Percentiles rank a stretch among this genome's conserved stretches.
These are phyloP conservation scores for Asbolus verrucosus DNA, from an alignment of 1,140 invertebrate species.

Conservation along the genomic window DNA sequence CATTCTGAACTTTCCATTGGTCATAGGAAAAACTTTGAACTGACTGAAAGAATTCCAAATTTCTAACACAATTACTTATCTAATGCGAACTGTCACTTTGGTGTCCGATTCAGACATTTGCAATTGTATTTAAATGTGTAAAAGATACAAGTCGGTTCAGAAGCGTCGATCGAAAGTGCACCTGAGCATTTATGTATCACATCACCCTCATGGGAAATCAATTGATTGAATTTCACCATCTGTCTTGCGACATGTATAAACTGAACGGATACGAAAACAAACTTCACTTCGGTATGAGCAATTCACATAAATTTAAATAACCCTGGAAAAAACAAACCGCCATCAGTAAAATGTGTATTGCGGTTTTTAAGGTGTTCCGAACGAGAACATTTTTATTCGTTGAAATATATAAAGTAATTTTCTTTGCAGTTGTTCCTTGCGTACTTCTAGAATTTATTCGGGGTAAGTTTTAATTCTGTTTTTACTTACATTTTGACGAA, in stretches of 20 bases:
- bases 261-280: conserved; percentile 24
- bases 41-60: too few relatives aligned
- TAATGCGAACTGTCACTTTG: conserved; percentile 38
- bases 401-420: too few relatives aligned
- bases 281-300: conserved; percentile 6
- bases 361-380: too few relatives aligned
- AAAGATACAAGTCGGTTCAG: conserved; percentile 8
- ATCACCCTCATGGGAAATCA: conserved; percentile 42
- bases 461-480: too few relatives aligned
- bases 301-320: conserved; percentile 28
- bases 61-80: too few relatives aligned
- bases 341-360: background rate
- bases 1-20: too few relatives aligned
- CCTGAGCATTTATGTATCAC: conserved; percentile 42
- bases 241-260: conserved; percentile 28
- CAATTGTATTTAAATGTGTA: conserved; percentile 45
- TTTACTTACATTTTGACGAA: too few relatives aligned
- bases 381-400: too few relatives aligned
- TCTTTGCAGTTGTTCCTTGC: too few relatives aligned
- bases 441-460: too few relatives aligned
- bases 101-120: conserved; percentile 31
- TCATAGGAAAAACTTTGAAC: too few relatives aligned
- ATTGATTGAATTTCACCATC: conserved; percentile 42
- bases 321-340: conserved; percentile 2
- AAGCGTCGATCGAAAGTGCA: conserved; percentile 31